A percentile compares a stretch with the other conserved stretches of the same genome.
Evolutionary conservation across 1,140 invertebrate species (phyloP).

Genomic region (Dreissena polymorpha): DNA sequence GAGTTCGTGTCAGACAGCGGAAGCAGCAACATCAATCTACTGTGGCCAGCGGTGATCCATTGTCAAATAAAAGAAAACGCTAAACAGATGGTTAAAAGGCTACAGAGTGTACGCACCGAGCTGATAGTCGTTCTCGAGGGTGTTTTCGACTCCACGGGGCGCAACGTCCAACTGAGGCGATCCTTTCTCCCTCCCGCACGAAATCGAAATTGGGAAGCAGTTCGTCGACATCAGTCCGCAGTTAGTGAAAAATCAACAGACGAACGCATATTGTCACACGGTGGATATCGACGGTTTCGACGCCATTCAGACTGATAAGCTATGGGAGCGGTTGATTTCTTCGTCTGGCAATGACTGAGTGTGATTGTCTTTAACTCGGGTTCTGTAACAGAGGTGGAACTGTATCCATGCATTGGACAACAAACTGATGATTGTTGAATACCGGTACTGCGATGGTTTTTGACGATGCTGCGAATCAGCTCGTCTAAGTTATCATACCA

Average conservation of each 20-base stretch:
- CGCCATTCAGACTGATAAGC: constrained; percentile 24
- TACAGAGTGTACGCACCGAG: constrained; percentile 87
- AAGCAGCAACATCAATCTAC: constrained; percentile 91
- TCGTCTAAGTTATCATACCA: no score
- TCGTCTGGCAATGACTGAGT: background rate
- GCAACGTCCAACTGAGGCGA: constrained; percentile 75
- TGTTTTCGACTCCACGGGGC: constrained; percentile 69
- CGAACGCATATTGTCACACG: constrained; percentile 12
- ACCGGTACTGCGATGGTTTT: no score
- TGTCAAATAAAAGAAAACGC: constrained; percentile 90
- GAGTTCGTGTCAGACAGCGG: constrained; percentile 88
- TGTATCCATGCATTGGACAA: no score
- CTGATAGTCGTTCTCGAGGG: constrained; percentile 97
- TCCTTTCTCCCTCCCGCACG: constrained; percentile 79
- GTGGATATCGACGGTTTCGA: constrained; percentile 38
- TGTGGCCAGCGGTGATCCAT: constrained; percentile 90
- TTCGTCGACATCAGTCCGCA: constrained; percentile 46
- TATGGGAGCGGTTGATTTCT: constrained; percentile 24
- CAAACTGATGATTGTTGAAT: no score
- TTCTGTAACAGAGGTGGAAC: no score
- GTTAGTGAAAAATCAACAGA: constrained; percentile 13
- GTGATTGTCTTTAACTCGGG: background rate
- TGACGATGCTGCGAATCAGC: no score
- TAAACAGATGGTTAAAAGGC: constrained; percentile 91
- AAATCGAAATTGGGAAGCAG: constrained; percentile 67